Base-by-base conservation (phyloP, 2,888 invertebrate genomes). In the Embidobia sp. region DNA sequence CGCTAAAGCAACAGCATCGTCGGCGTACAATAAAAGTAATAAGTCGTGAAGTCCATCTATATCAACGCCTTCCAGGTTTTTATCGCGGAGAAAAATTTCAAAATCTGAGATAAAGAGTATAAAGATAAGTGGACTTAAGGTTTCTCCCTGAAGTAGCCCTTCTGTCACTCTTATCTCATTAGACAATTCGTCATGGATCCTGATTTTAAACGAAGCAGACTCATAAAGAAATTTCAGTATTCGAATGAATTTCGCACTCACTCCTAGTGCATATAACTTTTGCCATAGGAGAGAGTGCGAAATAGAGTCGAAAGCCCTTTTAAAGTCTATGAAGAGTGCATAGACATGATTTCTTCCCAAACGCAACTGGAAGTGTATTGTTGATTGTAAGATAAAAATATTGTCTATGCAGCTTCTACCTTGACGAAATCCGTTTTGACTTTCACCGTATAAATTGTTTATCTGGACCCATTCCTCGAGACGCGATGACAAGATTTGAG, bases 321-420 rank as follows among this genome's bases (percentile, higher is more conserved):
- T 29, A 8, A 29, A 29, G 8, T 29, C 29, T 29, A 29, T 13
- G 13, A 11, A 35, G 3, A 35, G 11, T 7, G 13, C 35, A 13
- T 35, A 35, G 3, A 35, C 35, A 2, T 35, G 35, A 3, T 4
- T 35, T 5, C 7, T 7, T 3, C 3, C 13, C 2, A 35, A 13
- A 11, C 35, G 8, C 35, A 35, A 35, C 11, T 35, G 35, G 2
- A 35, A 35, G 7, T 35, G 11, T 3, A 13, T 13, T 3, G 35
- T 6, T 13, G 40, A 40, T 40, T 40, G 18, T 18, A 40, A 40
- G 7, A 40, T 40, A 40, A 10, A 40, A 8, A 40, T 40, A 11
- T 40, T 40, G 18, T 40, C 16, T 1, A 18, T 40, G n/a, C 40
- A 35, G 11, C 35, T 35, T 35, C 35, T 35, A 4, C 3, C 7